phyloP scores from a whole-genome alignment of 2,113 vertebrate species.

The Trichomycterus rosablanca region DNA sequence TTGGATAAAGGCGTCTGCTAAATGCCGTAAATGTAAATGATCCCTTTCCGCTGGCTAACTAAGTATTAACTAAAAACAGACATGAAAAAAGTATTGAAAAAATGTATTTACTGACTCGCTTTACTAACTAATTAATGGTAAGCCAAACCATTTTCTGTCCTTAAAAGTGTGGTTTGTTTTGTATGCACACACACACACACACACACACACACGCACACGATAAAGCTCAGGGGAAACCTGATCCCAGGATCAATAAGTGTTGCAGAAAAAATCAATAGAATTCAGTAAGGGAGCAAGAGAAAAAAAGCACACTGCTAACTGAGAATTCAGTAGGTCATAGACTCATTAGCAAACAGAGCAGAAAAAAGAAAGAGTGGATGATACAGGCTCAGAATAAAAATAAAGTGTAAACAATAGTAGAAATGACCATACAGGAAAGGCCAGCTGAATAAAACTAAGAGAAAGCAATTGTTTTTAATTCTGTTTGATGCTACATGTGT shows the following conservation, averaged over 20 bases:
- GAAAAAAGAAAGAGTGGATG: constrained; percentile 12
- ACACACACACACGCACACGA: constrained; percentile 18
- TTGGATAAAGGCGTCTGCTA: no score
- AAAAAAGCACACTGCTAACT: constrained; percentile 22
- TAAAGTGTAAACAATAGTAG: neutral
- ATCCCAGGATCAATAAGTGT: constrained; percentile 40
- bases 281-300: constrained; percentile 28
- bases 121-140: neutral
- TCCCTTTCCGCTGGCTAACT: no score
- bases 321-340: constrained; percentile 31
- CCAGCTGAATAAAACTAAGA: no score
- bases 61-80: no score
- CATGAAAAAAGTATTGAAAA: no score
- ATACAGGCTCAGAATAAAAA: neutral
- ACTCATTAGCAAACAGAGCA: constrained; percentile 26
- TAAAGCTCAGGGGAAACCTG: constrained; percentile 25
- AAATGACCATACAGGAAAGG: no score
- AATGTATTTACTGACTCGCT: no score
- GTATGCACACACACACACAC: constrained; percentile 27
- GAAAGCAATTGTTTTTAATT: no score
- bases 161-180: neutral
- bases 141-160: neutral
- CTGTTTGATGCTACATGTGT: no score
- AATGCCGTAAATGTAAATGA: no score
- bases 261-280: constrained; percentile 34